A percentile compares a stretch with the other conserved stretches of the same genome.
Conservation (phyloP, 2,797 vertebrate genomes). For the Hippopotamyrus pictus region DNA sequence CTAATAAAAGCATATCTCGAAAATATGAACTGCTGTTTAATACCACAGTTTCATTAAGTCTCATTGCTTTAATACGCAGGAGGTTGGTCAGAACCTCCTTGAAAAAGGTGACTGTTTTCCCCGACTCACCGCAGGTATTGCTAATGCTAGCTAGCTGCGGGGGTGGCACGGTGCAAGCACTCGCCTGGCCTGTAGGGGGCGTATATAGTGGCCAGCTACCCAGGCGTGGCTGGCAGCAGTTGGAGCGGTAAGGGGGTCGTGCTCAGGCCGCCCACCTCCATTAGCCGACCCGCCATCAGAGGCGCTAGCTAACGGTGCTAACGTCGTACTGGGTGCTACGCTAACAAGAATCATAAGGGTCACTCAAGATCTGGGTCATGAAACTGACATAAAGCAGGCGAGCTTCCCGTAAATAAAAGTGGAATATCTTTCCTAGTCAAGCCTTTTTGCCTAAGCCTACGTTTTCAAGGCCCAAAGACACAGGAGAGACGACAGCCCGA, state of each 20-base stretch:
- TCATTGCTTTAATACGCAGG: slow-evolving; percentile 23
- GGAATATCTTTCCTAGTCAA: background rate
- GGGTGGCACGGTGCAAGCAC: background rate
- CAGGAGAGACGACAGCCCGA: background rate
- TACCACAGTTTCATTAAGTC: slow-evolving; percentile 34
- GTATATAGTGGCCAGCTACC: background rate
- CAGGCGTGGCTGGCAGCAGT: background rate
- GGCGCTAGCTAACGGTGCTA: background rate
- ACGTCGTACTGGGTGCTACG: background rate
- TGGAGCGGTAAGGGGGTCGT: background rate
- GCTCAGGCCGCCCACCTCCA: background rate
- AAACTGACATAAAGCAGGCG: background rate
- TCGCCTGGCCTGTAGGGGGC: background rate
- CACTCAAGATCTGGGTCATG: background rate
- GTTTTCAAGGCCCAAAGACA: background rate
- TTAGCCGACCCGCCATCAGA: background rate
- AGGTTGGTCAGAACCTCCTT: background rate
- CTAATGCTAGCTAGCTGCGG: background rate
- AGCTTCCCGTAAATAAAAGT: background rate
- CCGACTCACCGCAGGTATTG: background rate
- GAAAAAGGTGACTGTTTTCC: background rate
- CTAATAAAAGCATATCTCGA: slow-evolving; percentile 17
- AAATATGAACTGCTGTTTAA: slow-evolving; percentile 18
- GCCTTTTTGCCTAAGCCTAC: background rate
- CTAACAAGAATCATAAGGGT: background rate